Percentiles rank a stretch among this genome's conserved stretches.
Conservation (phyloP, 2,888 invertebrate species). For the Axea sp. region DNA sequence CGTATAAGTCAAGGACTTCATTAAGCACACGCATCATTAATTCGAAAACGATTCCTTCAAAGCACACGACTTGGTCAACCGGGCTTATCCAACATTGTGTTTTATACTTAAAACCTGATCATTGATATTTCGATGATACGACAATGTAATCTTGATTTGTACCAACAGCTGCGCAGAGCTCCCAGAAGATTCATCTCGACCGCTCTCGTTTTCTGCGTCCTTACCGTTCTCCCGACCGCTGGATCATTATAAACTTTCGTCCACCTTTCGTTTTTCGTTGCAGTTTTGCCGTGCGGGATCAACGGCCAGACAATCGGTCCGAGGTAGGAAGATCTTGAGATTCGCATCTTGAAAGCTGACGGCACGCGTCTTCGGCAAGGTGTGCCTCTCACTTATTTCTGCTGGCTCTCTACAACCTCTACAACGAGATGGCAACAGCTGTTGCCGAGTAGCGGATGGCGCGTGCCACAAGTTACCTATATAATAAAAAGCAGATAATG, state of each 20-base stretch:
- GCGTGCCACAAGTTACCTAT: constrained; percentile 79
- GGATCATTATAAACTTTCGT: constrained; percentile 54
- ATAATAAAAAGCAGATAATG: constrained; percentile 76
- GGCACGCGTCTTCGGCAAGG: constrained; percentile 73
- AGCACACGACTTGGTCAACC: constrained; percentile 6
- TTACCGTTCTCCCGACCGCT: constrained; percentile 27
- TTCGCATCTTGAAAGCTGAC: constrained; percentile 72
- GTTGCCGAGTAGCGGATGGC: constrained; percentile 75
- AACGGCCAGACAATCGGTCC: constrained; percentile 66
- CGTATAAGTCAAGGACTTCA: too few relatives aligned
- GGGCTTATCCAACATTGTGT: too few relatives aligned
- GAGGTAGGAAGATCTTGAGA: constrained; percentile 69
- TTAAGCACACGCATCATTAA: too few relatives aligned
- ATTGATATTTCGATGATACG: constrained; percentile 21
- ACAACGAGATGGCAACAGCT: constrained; percentile 73
- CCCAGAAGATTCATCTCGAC: constrained; percentile 29
- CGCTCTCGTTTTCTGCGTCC: constrained; percentile 49
- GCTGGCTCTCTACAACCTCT: constrained; percentile 68
- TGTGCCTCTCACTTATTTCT: constrained; percentile 70
- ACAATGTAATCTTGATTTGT: constrained; percentile 38
- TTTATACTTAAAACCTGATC: constrained; percentile 4
- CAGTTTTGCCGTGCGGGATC: constrained; percentile 64
- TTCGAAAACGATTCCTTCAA: too few relatives aligned
- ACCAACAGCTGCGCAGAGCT: constrained; percentile 32
- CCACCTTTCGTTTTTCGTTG: constrained; percentile 62